Conservation (phyloP, 2,888 invertebrate genomes). For the Pinctada fucata region DNA sequence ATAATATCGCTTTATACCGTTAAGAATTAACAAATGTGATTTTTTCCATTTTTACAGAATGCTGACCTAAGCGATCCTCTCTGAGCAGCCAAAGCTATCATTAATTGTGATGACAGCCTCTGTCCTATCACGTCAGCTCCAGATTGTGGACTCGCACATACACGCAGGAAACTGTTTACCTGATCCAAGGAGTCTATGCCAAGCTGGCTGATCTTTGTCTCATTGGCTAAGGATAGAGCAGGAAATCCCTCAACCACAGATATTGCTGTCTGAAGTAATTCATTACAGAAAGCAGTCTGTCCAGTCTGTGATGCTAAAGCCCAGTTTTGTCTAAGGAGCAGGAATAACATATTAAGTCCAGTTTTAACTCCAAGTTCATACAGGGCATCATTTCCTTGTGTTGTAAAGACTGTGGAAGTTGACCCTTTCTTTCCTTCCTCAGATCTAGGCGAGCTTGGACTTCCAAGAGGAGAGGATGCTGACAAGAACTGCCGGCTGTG, state of each 20-base stretch:
- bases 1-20: no score
- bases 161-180: slow-evolving; percentile 78
- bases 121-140: slow-evolving; percentile 78
- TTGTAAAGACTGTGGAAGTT: background rate
- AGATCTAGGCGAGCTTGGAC: slow-evolving; percentile 24
- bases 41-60: no score
- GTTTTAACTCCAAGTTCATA: slow-evolving; percentile 82
- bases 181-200: slow-evolving; percentile 79
- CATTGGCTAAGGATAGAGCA: slow-evolving; percentile 81
- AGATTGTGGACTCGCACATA: slow-evolving; percentile 79
- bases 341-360: slow-evolving; percentile 81
- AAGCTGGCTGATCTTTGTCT: slow-evolving; percentile 79
- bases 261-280: slow-evolving; percentile 81
- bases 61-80: slow-evolving; percentile 79
- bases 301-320: slow-evolving; percentile 59
- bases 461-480: slow-evolving; percentile 17
- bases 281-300: slow-evolving; percentile 80
- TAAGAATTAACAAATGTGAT: no score
- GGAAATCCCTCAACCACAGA: slow-evolving; percentile 80
- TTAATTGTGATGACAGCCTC: slow-evolving; percentile 78
- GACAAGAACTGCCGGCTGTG: slow-evolving; percentile 69
- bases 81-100: slow-evolving; percentile 81
- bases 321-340: slow-evolving; percentile 82
- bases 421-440: slow-evolving; percentile 7
- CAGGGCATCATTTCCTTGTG: slow-evolving; percentile 78